Evolutionary conservation across 1,140 invertebrate species (phyloP), one percentile per base, ranked within the genome.

Genomic region (Trichonephila clavata): DNA sequence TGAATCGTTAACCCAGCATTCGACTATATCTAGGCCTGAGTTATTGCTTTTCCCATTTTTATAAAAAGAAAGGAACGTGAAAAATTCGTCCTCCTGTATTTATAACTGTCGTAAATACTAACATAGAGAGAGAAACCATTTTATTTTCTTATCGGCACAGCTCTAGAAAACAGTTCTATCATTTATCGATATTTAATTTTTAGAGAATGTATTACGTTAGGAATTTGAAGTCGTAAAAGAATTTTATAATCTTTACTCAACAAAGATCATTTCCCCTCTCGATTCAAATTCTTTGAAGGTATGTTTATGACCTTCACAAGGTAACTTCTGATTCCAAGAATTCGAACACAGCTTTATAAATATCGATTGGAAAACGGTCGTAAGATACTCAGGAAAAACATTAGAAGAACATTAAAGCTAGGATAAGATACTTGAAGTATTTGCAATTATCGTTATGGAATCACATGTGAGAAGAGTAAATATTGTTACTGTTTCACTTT

Each of bases 261-360:
- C 71, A 77, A 32, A 77, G 71, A 77, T 77, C 27, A 20, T 77
- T 77, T 77, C 27, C 71, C 71, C 32, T 39, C 6, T 20, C 32
- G 16, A 6, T 7, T 39, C 14, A 4, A 20, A 32, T 77, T 77
- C 71, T 27, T 32, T 77, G 71, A 32, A 77, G 32, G 71, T 24
- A 21, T 24, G 24, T 32, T 39, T 18, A 32, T 27, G 32, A 77
- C 71, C 71, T 77, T 77, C 71, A 39, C 71, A 77, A 77, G 71
- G 71, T 39, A 77, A 32, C 32, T 32, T 77, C 71, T 77, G 71
- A 5, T 32, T 77, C 71, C 14, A 39, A 39, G 71, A 77, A 77
- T 77, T 77, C 71, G 71, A 39, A 27, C 71, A 77, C 71, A 77
- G 71, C 71, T 77, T 39, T 18, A 77, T 77, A 77, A 77, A 77